A percentile compares a stretch with the other conserved stretches of the same genome.
Conservation (phyloP, 2,888 invertebrate genomes). For the Nycteola revayana region DNA sequence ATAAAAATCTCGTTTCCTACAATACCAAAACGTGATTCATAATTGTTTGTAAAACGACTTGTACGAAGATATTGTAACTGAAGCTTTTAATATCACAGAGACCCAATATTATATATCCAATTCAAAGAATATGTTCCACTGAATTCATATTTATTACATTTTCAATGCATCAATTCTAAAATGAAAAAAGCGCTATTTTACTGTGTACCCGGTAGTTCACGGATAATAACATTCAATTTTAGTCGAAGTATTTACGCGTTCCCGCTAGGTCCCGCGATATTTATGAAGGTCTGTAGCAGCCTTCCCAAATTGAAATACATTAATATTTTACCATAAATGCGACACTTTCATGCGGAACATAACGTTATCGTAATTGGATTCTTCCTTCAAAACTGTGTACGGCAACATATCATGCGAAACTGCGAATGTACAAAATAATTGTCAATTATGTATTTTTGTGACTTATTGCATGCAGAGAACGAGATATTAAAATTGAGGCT, state of each 20-base stretch:
- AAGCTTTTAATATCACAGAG: too few species aligned
- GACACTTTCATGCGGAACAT: slow-evolving; percentile 79
- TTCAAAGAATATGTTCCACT: too few species aligned
- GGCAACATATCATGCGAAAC: slow-evolving; percentile 47
- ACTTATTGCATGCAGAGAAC: not conserved
- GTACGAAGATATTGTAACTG: too few species aligned
- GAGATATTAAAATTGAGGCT: not conserved
- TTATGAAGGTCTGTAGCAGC: slow-evolving; percentile 78
- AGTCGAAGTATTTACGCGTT: slow-evolving; percentile 75
- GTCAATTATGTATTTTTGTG: slow-evolving; percentile 3
- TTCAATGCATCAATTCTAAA: slow-evolving; percentile 37
- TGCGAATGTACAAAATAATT: slow-evolving; percentile 31
- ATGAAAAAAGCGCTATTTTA: slow-evolving; percentile 41
- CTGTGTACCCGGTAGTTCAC: slow-evolving; percentile 49
- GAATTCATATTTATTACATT: too few species aligned
- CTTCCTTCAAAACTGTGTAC: slow-evolving; percentile 65
- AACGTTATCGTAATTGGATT: slow-evolving; percentile 81
- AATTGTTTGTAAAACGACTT: too few species aligned
- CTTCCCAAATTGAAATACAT: slow-evolving; percentile 81
- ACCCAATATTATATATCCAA: too few species aligned
- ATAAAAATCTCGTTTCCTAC: too few species aligned
- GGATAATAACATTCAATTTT: slow-evolving; percentile 77
- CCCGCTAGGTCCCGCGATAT: slow-evolving; percentile 69
- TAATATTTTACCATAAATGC: slow-evolving; percentile 82
- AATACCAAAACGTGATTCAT: too few species aligned